Base-by-base conservation (phyloP, 1,140 invertebrate genomes). In the Mycetomoellerius zeteki region DNA sequence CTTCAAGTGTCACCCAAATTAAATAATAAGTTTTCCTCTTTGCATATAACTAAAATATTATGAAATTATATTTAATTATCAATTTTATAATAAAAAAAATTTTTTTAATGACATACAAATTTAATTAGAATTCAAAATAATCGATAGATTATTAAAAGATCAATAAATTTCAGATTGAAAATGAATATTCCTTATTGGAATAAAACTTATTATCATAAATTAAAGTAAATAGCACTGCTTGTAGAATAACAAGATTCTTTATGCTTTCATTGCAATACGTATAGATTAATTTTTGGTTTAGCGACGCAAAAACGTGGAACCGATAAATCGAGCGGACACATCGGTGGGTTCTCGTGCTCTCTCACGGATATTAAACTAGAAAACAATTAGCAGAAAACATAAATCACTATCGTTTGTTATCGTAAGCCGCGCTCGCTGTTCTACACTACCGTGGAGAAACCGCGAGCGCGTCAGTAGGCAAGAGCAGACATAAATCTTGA, bases 401-500 rank as follows among this genome's bases (percentile, higher is more conserved):
- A 86, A 86, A 86, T 86, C 85, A 80, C 76, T 56, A 86, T 86
- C 77, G 77, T 78, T 69, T 60, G 76, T 86, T 86, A 58, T 81
- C 50, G 76, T 60, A 54, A 67, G 75, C 24, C 37, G 69, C 33
- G n/a, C 14, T 21, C 33, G 14, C n/a, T 21, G 78, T n/a, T 76
- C 60, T 50, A 47, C 33, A 30, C 64, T 56, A 47, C 37, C 67
- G 56, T 85, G 72, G 78, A 78, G 89, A 85, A 90, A 87, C 24
- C 88, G 89, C 84, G 89, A 65, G 27, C 69, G 69, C 60, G 88
- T 90, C 86, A 85, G 86, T 86, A 90, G 89, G 88, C 89, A 86
- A 87, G 88, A 85, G 88, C 30, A 33, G 75, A 90, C 78, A 90
- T 90, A 90, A 90, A 90, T 90, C 89, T 90, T 54, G 69, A 72